Conservation (phyloP, 30 jellyfish, hydroid and myxozoan species). For the Turritopsis rubra region DNA sequence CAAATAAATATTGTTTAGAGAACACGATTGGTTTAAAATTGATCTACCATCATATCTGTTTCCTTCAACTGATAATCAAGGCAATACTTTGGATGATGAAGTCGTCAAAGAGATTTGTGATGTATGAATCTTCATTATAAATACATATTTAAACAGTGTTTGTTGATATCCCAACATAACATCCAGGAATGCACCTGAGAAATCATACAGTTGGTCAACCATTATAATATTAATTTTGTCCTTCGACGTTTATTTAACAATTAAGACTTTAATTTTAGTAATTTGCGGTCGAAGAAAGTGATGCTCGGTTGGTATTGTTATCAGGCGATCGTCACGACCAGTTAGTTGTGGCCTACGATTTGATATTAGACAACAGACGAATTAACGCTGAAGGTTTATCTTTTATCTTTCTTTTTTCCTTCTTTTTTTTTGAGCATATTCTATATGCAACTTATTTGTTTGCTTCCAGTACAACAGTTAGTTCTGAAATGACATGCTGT, state of each 20-base stretch:
- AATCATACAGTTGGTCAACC: no score
- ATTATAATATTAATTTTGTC: no score
- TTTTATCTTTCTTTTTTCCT: background rate
- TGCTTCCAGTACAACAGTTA: no score
- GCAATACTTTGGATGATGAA: constrained; percentile 82
- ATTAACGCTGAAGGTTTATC: constrained; percentile 82
- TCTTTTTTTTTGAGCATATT: background rate
- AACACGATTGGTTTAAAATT: constrained; percentile 85
- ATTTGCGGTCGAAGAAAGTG: constrained; percentile 96
- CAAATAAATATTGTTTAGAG: no score
- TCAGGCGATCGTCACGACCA: constrained; percentile 92
- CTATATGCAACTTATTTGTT: no score
- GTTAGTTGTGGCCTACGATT: constrained; percentile 80
- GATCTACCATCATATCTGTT: constrained; percentile 82
- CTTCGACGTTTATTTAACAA: no score
- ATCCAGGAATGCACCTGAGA: no score
- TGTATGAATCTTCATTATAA: constrained; percentile 36
- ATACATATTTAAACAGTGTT: no score
- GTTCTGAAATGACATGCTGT: no score
- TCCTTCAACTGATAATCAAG: constrained; percentile 93
- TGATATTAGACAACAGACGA: constrained; percentile 84
- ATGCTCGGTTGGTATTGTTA: constrained; percentile 65
- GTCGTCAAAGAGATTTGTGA: constrained; percentile 94
- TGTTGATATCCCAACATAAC: no score
- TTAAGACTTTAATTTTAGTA: no score